Percentiles rank a stretch among this genome's conserved stretches.
Evolutionary conservation across 2,113 vertebrate species (phyloP).

Genomic region (Melanocharis versteri): DNA sequence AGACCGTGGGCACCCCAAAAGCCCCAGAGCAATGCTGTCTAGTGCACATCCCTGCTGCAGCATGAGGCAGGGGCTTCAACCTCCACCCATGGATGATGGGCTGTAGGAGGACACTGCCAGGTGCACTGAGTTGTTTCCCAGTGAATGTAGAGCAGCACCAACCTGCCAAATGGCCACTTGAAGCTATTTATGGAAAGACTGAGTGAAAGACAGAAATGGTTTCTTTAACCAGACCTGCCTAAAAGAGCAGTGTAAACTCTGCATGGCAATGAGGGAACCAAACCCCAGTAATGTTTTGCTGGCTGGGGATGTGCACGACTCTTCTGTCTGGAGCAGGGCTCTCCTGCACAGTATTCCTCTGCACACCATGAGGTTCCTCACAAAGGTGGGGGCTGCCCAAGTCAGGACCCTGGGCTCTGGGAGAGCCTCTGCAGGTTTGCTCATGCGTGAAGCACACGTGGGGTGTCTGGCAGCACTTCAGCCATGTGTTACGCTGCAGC

Average conservation of each 20-base stretch:
- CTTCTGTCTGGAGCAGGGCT: background rate
- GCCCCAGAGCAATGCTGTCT: background rate
- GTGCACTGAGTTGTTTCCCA: background rate
- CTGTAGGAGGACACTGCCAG: background rate
- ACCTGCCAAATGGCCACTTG: background rate
- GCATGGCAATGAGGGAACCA: accelerated
- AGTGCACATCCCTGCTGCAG: accelerated
- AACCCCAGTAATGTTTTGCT: background rate
- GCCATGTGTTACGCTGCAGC: accelerated
- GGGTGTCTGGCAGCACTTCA: background rate
- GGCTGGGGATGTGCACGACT: background rate
- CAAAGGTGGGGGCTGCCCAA: background rate
- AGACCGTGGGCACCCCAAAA: background rate
- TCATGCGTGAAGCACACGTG: accelerated
- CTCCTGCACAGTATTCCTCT: background rate
- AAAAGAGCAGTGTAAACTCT: background rate
- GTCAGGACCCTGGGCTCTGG: accelerated
- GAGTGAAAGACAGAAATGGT: background rate
- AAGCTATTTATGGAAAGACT: background rate
- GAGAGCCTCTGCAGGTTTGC: background rate
- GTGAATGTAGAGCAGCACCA: background rate
- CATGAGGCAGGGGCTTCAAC: accelerated
- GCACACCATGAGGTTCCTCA: background rate
- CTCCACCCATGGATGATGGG: background rate
- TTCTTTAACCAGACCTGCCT: background rate